phyloP scores from a whole-genome alignment of 2,113 vertebrate species.

The Seriola aureovittata region DNA sequence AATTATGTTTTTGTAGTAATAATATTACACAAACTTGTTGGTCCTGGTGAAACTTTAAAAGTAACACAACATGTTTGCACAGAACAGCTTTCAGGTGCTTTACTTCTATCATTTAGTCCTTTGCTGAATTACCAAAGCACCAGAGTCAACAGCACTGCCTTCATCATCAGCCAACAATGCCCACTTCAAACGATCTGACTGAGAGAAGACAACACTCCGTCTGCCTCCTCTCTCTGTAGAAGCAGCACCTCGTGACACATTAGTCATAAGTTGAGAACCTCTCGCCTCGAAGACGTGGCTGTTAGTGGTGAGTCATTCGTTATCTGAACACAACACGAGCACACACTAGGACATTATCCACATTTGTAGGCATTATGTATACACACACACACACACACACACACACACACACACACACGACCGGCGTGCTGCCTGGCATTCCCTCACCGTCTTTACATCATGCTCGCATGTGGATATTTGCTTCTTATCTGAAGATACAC shows the following conservation, averaged over 20 bases:
- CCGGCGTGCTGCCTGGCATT: conserved; percentile 19
- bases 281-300: conserved; percentile 7
- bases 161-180: background rate
- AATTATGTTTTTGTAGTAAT: too few species aligned
- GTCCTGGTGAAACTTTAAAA: too few species aligned
- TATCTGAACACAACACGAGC: conserved; percentile 20
- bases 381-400: conserved; percentile 1
- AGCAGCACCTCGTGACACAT: conserved; percentile 13
- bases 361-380: conserved; percentile 7
- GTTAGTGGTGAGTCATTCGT: conserved; percentile 35
- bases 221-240: background rate
- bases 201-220: background rate
- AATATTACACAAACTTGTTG: background rate
- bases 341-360: background rate
- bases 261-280: conserved; percentile 24
- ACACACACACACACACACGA: background rate
- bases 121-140: background rate
- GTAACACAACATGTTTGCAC: too few species aligned
- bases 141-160: background rate
- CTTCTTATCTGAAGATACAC: conserved; percentile 40
- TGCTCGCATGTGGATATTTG: background rate
- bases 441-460: background rate
- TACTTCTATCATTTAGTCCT: background rate
- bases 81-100: too few species aligned
- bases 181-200: too few species aligned